These are phyloP conservation scores for Ormyrus pomaceus DNA, from an alignment of 2,888 invertebrate genomes.

Conservation along the genomic window DNA sequence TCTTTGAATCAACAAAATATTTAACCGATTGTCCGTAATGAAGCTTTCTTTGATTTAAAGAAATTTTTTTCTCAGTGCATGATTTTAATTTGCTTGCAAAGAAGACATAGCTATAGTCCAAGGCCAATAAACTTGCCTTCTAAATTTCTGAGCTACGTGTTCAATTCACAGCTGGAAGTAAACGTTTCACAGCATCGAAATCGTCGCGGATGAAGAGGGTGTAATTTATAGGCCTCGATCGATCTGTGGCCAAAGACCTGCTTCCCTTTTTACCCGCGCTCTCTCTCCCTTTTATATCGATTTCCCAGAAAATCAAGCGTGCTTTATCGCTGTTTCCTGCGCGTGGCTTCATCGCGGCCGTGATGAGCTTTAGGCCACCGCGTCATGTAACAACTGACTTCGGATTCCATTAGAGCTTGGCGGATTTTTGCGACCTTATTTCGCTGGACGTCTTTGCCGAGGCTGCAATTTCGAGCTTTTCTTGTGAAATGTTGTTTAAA, in stretches of 20 bases:
- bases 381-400: background rate
- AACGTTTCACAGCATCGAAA: background rate
- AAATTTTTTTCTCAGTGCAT: too few species aligned
- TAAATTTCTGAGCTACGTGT: too few species aligned
- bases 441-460: too few species aligned
- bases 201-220: background rate
- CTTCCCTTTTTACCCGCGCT: background rate
- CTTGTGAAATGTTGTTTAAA: too few species aligned
- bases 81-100: too few species aligned
- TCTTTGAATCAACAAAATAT: too few species aligned
- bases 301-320: conserved; percentile 19
- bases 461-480: too few species aligned
- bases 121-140: too few species aligned
- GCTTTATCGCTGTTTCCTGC: conserved; percentile 21
- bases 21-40: too few species aligned
- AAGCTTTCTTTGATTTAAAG: too few species aligned
- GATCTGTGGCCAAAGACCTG: conserved; percentile 35
- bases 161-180: too few species aligned
- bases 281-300: conserved; percentile 2
- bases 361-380: background rate
- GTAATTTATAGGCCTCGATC: conserved; percentile 1
- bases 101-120: too few species aligned
- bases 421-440: background rate
- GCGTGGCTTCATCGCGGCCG: background rate
- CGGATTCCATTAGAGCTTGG: conserved; percentile 12